Percentiles rank a stretch among this genome's conserved stretches.
Conservation (phyloP, 2,888 invertebrate genomes). For the Drosophila vallismaia region DNA sequence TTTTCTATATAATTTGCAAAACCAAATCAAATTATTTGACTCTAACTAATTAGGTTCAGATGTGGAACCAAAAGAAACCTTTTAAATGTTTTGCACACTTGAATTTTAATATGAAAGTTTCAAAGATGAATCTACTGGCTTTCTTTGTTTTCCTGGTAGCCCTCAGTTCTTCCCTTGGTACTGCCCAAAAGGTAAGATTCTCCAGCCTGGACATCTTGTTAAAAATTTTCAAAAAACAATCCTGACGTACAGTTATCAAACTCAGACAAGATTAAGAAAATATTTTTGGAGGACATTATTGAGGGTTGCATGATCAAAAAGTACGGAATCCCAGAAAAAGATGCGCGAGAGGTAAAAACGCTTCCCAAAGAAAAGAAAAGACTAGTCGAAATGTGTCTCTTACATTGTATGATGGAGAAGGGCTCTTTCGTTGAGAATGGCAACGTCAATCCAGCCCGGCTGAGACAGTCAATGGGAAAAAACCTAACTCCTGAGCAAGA, state of each 20-base stretch:
- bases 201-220: neutral
- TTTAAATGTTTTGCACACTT: neutral
- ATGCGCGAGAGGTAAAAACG: neutral
- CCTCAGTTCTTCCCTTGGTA: neutral
- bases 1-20: neutral
- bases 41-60: neutral
- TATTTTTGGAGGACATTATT: neutral
- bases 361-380: neutral
- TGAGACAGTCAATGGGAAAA: neutral
- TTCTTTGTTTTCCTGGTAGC: neutral
- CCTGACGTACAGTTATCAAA: neutral
- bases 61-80: neutral
- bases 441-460: neutral
- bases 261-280: neutral
- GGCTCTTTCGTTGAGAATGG: neutral
- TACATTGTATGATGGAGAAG: neutral
- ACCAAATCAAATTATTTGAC: neutral
- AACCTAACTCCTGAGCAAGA: neutral
- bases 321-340: neutral
- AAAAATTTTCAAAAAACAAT: neutral
- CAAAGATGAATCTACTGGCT: neutral
- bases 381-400: neutral
- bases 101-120: neutral
- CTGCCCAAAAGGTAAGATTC: neutral
- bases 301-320: neutral